phyloP scores from a whole-genome alignment of 2,797 vertebrate genomes.

The Echiichthys vipera region DNA sequence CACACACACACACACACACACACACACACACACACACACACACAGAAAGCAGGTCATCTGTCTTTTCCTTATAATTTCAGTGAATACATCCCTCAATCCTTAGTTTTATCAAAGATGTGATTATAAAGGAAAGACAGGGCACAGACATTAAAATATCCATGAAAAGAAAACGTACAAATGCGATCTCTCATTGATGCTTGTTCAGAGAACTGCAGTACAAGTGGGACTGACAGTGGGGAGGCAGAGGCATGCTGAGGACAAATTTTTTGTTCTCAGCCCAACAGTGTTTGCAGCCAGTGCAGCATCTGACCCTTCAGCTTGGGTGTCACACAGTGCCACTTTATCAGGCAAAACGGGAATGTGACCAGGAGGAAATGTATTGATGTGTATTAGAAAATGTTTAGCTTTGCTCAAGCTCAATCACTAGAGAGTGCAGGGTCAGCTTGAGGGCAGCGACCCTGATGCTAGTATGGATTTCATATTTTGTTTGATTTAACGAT shows the following conservation, averaged over 20 bases:
- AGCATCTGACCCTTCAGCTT: constrained; percentile 4
- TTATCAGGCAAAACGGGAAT: constrained; percentile 2
- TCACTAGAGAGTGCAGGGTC: constrained; percentile 11
- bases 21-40: not conserved
- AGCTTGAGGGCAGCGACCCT: not conserved
- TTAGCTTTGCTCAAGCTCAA: constrained; percentile 15
- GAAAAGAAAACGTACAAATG: too few relatives aligned
- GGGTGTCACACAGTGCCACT: not conserved
- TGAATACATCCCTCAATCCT: not conserved
- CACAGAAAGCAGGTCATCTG: constrained; percentile 1
- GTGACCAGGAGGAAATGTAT: not conserved
- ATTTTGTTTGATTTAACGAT: constrained; percentile 4
- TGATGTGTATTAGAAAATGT: constrained; percentile 5
- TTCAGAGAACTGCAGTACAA: not conserved
- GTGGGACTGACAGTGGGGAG: not conserved
- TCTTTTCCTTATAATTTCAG: constrained; percentile 19
- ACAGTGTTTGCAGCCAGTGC: not conserved
- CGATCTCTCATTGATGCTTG: constrained; percentile 1
- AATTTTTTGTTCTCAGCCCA: constrained; percentile 3
- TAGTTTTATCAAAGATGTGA: not conserved
- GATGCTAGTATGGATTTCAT: not conserved
- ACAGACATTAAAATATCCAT: not conserved
- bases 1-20: constrained; percentile 12
- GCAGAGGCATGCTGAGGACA: not conserved
- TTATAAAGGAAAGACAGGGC: not conserved